Base-by-base conservation (phyloP, 1,140 invertebrate genomes). In the Bombus huntii region DNA sequence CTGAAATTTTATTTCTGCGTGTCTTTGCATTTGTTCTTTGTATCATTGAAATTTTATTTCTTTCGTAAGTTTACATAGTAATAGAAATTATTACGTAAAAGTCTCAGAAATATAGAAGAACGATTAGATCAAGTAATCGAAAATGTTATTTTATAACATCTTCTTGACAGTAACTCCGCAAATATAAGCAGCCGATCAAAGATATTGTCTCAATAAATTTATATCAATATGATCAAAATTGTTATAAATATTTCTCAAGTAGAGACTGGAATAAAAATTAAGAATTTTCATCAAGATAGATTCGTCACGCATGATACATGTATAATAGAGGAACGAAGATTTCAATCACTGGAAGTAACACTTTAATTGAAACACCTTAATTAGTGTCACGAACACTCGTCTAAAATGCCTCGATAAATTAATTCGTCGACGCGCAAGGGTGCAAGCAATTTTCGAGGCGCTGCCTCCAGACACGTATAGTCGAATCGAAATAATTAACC, bases 401-500 rank as follows among this genome's bases (percentile, higher is more conserved):
- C 10, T 10, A 10, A 73, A 81, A 39, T 25, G 22, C 22, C 47
- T 65, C 73, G 44, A 72, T 31, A n/a, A 44, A 80, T 75, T 81
- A 81, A 80, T 85, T 71, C 65, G 39, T 28, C 6, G 75, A 66
- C 31, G 12, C 66, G n/a, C 42, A 31, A 31, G 3, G 34, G 44
- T 13, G 31, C 28, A 44, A 37, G 59, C 22, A 59, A 86, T 75
- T 83, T 76, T 77, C 72, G 34, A 62, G 53, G 53, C n/a, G 37
- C 47, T 18, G 28, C 22, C 15, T 65, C 59, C 65, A 78, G 31
- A 77, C 80, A 66, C 77, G 81, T 81, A 83, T 74, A 86, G 73
- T 88, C 84, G 79, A 87, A 83, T 73, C 72, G 47, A 44, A 71
- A 79, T 85, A 88, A 85, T 85, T 88, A 74, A 81, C 79, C 44